phyloP scores from a whole-genome alignment of 2,113 vertebrate genomes.

The Rhinopomastus cyanomelas region DNA sequence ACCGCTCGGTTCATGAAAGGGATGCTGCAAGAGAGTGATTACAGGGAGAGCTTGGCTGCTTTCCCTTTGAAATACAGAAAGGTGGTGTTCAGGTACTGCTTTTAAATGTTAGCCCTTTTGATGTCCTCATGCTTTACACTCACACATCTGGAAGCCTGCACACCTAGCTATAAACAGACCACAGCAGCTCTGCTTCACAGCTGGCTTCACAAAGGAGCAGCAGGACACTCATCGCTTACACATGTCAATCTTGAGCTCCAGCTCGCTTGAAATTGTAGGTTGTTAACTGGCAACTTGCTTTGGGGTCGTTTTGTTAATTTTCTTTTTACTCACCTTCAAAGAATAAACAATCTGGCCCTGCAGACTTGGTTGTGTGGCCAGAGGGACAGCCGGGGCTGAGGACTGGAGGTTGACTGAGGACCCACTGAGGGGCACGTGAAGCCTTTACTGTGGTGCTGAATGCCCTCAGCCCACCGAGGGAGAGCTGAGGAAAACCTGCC shows the following conservation, averaged over 20 bases:
- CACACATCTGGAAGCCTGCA: constrained; percentile 73
- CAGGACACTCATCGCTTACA: constrained; percentile 28
- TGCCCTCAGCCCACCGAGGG: not conserved
- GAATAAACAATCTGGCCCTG: not conserved
- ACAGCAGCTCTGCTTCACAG: constrained; percentile 42
- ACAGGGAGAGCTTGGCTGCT: constrained; percentile 64
- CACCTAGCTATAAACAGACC: constrained; percentile 16
- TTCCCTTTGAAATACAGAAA: constrained; percentile 74
- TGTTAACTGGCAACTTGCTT: constrained; percentile 12
- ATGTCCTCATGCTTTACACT: constrained; percentile 64
- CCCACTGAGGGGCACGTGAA: accelerated
- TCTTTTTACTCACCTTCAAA: constrained; percentile 49
- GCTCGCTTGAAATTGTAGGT: not conserved
- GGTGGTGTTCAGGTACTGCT: constrained; percentile 57
- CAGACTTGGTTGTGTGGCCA: not conserved
- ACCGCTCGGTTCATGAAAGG: constrained; percentile 51
- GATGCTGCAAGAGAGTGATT: constrained; percentile 65
- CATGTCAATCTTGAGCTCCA: constrained; percentile 16
- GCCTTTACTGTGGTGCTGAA: not conserved
- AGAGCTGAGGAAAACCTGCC: not conserved
- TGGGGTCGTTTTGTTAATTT: constrained; percentile 14
- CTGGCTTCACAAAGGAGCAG: constrained; percentile 66
- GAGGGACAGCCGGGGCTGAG: not conserved
- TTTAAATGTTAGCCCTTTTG: constrained; percentile 63
- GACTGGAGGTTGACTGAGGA: not conserved